A percentile compares a stretch with the other conserved stretches of the same genome.
Evolutionary conservation across 2,888 invertebrate species (phyloP).

Genomic region (Gasteruption jaculator): DNA sequence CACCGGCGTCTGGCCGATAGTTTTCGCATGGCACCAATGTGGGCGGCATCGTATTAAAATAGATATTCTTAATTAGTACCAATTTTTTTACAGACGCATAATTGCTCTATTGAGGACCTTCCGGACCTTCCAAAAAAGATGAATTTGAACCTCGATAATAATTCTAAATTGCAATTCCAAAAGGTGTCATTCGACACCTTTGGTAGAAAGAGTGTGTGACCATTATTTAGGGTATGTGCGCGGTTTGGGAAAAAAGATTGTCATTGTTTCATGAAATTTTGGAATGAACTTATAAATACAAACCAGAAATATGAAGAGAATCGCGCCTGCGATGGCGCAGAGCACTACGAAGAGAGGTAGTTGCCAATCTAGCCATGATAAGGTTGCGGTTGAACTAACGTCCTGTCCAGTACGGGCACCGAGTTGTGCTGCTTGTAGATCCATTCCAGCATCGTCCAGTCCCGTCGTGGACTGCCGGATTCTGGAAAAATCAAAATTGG

Average conservation of each 20-base stretch:
- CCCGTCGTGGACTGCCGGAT: conserved; percentile 49
- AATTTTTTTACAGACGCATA: too few relatives aligned
- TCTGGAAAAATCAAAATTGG: conserved; percentile 25
- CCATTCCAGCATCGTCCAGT: conserved; percentile 52
- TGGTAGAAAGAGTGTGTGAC: too few relatives aligned
- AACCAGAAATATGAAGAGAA: conserved; percentile 49
- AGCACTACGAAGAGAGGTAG: conserved; percentile 44
- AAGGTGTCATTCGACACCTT: too few relatives aligned
- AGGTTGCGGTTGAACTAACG: conserved; percentile 39
- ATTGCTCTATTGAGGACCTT: not conserved
- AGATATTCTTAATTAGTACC: too few relatives aligned
- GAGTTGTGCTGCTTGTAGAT: conserved; percentile 44
- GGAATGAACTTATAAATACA: conserved; percentile 15
- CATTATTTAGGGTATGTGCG: not conserved
- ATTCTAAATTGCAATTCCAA: too few relatives aligned
- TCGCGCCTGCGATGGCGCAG: conserved; percentile 45
- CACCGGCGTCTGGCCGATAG: too few relatives aligned
- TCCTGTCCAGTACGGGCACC: conserved; percentile 43
- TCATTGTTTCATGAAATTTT: not conserved
- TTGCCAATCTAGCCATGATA: conserved; percentile 49
- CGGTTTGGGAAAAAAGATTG: not conserved
- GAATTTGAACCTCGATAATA: not conserved
- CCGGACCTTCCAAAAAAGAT: not conserved
- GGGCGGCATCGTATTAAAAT: too few relatives aligned
- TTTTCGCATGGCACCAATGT: too few relatives aligned